These are phyloP conservation scores for Pangasianodon gigas DNA, from an alignment of 2,113 vertebrate genomes.

Conservation along the genomic window DNA sequence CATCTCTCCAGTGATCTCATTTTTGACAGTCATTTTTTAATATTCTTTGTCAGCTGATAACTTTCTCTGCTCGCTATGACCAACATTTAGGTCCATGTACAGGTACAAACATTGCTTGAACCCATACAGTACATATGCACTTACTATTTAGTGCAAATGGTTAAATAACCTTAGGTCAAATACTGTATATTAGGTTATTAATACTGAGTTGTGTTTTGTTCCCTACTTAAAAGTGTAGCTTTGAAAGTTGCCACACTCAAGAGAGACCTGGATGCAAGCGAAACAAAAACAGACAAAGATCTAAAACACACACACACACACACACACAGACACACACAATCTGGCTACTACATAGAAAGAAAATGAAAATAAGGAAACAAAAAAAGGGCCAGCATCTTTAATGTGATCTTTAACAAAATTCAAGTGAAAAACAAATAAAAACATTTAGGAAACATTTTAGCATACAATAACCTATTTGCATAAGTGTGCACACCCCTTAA, in stretches of 20 bases:
- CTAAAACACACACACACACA: no score
- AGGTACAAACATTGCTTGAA: background rate
- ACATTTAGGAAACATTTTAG: background rate
- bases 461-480: background rate
- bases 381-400: background rate
- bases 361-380: no score
- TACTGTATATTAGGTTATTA: background rate
- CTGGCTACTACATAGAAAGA: background rate
- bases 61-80: background rate
- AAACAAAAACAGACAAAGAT: background rate
- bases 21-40: slow-evolving; percentile 34
- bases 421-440: background rate
- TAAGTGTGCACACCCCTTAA: background rate
- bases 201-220: background rate
- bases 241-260: background rate
- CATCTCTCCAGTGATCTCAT: slow-evolving; percentile 52
- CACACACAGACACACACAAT: background rate
- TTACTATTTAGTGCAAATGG: background rate
- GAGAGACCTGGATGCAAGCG: background rate
- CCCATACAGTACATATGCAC: background rate
- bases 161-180: background rate
- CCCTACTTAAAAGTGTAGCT: background rate
- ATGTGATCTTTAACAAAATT: background rate
- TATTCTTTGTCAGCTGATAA: slow-evolving; percentile 40
- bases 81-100: background rate